Percentiles rank a stretch among this genome's conserved stretches.
These are phyloP conservation scores for Pentamera pediparva DNA, from an alignment of 53 echinoderm and acorn worm genomes.

Conservation along the genomic window DNA sequence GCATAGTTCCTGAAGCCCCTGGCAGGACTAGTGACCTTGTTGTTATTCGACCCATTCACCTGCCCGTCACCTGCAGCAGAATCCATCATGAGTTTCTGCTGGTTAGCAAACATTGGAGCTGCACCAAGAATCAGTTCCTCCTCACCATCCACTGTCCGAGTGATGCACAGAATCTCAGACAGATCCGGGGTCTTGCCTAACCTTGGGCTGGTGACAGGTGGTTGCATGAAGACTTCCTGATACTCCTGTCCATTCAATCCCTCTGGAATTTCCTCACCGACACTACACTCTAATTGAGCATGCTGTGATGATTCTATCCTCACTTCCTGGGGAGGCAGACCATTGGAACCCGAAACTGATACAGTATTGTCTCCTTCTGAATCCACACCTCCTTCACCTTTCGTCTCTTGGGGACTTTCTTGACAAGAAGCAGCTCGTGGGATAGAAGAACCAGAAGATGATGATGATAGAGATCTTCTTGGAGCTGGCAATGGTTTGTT, in stretches of 20 bases:
- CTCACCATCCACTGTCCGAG: conserved; percentile 43
- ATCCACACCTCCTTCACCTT: too few relatives aligned
- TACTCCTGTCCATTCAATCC: too few relatives aligned
- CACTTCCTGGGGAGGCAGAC: too few relatives aligned
- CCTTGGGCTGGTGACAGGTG: not conserved
- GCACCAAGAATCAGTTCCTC: conserved; percentile 59
- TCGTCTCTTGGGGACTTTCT: too few relatives aligned
- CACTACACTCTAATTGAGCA: too few relatives aligned
- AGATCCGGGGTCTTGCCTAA: not conserved
- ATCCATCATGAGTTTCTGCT: conserved; percentile 16
- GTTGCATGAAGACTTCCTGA: too few relatives aligned
- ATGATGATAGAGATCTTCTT: not conserved
- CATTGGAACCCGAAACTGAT: too few relatives aligned
- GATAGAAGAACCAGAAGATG: not conserved
- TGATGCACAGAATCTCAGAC: conserved; percentile 32
- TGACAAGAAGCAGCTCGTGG: too few relatives aligned
- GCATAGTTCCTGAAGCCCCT: conserved; percentile 48
- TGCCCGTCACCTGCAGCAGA: not conserved
- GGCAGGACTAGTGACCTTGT: not conserved
- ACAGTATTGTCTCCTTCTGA: too few relatives aligned
- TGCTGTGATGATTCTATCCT: too few relatives aligned
- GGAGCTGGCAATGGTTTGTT: not conserved
- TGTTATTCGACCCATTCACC: not conserved
- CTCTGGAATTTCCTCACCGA: too few relatives aligned
- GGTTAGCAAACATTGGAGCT: conserved; percentile 25